Percentiles rank a stretch among this genome's conserved stretches.
Conservation (phyloP, 64 coral and sea anemone species). For the Stichodactyla mertensii region DNA sequence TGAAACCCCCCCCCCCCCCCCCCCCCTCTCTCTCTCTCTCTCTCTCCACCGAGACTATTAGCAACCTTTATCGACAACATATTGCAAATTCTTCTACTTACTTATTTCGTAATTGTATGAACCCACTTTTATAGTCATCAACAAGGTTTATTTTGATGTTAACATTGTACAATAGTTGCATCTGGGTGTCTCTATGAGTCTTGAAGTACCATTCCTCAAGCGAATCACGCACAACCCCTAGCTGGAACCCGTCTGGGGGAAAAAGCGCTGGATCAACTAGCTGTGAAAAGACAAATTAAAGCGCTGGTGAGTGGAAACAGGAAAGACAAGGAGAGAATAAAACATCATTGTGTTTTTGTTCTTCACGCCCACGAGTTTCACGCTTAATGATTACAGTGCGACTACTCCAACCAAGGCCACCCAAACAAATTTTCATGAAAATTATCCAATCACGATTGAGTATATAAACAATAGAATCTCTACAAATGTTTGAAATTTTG, state of each 20-base stretch:
- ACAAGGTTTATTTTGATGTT: constrained; percentile 58
- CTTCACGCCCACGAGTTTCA: neutral
- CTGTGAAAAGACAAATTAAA: constrained; percentile 1
- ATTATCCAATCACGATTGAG: no score
- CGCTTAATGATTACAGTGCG: neutral
- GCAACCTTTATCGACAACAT: no score
- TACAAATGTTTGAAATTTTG: no score
- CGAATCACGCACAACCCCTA: constrained; percentile 35
- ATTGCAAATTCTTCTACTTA: neutral
- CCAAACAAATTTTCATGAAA: no score
- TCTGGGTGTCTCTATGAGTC: constrained; percentile 40
- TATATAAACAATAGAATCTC: no score
- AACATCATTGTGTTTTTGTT: neutral
- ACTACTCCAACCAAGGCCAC: no score
- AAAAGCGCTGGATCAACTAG: constrained; percentile 26
- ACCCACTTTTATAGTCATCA: constrained; percentile 45
- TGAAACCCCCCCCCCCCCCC: no score
- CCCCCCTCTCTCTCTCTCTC: no score
- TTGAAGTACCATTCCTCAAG: constrained; percentile 66
- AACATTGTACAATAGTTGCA: constrained; percentile 43
- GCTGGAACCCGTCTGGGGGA: constrained; percentile 49
- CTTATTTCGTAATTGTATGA: constrained; percentile 20
- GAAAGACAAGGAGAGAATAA: neutral
- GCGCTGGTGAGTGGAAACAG: neutral
- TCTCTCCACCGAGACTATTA: no score